Evolutionary conservation across 1,140 invertebrate genomes (phyloP).

Genomic region (Idris sp.): DNA sequence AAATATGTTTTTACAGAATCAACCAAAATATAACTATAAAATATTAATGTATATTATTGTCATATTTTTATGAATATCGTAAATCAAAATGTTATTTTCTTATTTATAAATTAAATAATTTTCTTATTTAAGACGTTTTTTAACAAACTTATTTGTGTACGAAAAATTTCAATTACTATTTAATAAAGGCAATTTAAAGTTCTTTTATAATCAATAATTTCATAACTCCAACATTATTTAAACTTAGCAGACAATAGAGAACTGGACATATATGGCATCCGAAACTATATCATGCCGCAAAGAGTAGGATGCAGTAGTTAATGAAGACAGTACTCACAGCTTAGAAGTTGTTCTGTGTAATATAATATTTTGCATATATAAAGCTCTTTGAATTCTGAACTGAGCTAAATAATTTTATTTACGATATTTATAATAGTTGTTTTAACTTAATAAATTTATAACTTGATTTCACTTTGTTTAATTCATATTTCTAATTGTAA

Average conservation of each 20-base stretch:
- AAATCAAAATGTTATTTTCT: neutral
- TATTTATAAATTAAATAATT: too few species aligned
- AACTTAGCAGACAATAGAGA: conserved; percentile 16
- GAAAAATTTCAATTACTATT: too few species aligned
- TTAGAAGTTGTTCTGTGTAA: too few species aligned
- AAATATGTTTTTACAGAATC: conserved; percentile 24
- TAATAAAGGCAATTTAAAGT: conserved; percentile 6
- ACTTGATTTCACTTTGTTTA: too few species aligned
- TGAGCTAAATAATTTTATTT: too few species aligned
- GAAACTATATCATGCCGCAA: conserved; percentile 7
- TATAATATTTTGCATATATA: too few species aligned
- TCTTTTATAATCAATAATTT: conserved; percentile 9
- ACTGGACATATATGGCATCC: conserved; percentile 12
- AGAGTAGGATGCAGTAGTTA: conserved; percentile 4
- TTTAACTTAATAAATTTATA: too few species aligned
- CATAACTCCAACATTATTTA: conserved; percentile 18
- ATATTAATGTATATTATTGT: conserved; percentile 6
- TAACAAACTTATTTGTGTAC: neutral
- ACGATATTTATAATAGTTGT: too few species aligned
- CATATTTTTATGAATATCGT: conserved; percentile 4
- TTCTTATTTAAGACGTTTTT: too few species aligned
- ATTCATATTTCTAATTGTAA: too few species aligned
- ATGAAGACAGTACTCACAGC: conserved; percentile 19
- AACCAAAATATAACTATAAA: conserved; percentile 27
- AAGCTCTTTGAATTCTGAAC: too few species aligned